phyloP scores from a whole-genome alignment of 2,888 invertebrate genomes.

The Calephelis perditalis region DNA sequence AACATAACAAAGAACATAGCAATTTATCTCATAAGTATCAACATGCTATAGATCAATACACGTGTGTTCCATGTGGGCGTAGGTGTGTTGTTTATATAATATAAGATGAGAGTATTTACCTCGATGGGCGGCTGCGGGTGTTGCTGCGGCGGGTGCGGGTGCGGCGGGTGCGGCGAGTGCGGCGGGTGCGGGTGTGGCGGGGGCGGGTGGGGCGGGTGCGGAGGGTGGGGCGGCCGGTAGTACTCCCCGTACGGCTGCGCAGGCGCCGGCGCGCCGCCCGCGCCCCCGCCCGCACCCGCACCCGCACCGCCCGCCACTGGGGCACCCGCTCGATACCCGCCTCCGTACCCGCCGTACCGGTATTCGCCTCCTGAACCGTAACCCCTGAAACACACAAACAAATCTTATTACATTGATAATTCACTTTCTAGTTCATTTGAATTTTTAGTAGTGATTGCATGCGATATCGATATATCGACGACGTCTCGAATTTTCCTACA shows the following conservation, averaged over 20 bases:
- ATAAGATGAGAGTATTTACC: neutral
- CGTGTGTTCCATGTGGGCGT: neutral
- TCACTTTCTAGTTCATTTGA: neutral
- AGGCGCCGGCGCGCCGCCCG: conserved; percentile 50
- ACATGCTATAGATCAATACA: too few species aligned
- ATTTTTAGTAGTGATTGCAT: too few species aligned
- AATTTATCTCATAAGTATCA: too few species aligned
- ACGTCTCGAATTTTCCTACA: too few species aligned
- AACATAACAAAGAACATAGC: too few species aligned
- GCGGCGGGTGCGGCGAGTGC: conserved; percentile 47
- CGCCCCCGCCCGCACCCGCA: conserved; percentile 38
- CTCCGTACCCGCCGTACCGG: conserved; percentile 69
- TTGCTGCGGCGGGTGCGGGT: conserved; percentile 49
- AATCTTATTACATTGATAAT: neutral
- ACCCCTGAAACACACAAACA: conserved; percentile 39
- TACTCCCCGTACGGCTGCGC: conserved; percentile 45
- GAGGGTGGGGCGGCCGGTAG: conserved; percentile 41
- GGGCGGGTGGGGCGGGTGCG: conserved; percentile 52
- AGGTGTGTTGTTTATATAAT: neutral
- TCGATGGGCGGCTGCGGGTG: conserved; percentile 38
- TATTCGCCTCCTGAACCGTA: conserved; percentile 52
- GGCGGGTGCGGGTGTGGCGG: conserved; percentile 43
- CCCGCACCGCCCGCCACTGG: conserved; percentile 45
- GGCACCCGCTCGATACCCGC: conserved; percentile 57
- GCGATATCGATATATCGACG: too few species aligned